Evolutionary conservation across 2,797 vertebrate genomes (phyloP).

Genomic region (Gambusia yucatana): DNA sequence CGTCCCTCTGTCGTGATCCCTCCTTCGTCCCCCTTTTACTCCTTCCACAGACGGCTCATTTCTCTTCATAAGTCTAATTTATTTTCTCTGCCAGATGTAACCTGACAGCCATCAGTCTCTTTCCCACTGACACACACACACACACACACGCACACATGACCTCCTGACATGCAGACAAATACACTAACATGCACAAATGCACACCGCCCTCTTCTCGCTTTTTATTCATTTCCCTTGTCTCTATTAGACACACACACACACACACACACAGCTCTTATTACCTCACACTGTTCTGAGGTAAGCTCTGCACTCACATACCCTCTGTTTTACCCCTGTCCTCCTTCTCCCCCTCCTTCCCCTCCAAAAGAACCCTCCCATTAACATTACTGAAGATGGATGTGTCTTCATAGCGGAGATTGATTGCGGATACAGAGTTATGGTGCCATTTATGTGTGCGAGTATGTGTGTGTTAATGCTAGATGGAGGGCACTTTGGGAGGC

Average conservation of each 20-base stretch:
- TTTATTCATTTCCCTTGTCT: slow-evolving; percentile 52
- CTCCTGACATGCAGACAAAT: slow-evolving; percentile 53
- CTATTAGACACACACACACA: slow-evolving; percentile 23
- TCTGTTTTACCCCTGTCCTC: slow-evolving; percentile 80
- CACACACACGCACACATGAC: slow-evolving; percentile 66
- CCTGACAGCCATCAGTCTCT: slow-evolving; percentile 99
- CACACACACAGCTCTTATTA: slow-evolving; percentile 38
- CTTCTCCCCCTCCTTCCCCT: slow-evolving; percentile 79
- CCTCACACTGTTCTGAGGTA: slow-evolving; percentile 70
- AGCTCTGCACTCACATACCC: slow-evolving; percentile 70
- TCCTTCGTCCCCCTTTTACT: slow-evolving; percentile 57
- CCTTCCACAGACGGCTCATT: slow-evolving; percentile 89
- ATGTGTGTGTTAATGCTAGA: slow-evolving; percentile 57
- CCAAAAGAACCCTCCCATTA: slow-evolving; percentile 86
- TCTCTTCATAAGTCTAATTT: slow-evolving; percentile 99
- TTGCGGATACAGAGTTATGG: slow-evolving; percentile 99
- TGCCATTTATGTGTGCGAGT: slow-evolving; percentile 79
- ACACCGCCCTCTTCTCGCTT: slow-evolving; percentile 38
- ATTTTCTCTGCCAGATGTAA: slow-evolving; percentile 97
- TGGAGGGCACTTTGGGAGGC: slow-evolving; percentile 75
- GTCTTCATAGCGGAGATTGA: slow-evolving; percentile 99
- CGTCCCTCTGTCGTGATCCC: slow-evolving; percentile 33
- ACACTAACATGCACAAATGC: slow-evolving; percentile 40
- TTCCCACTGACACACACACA: slow-evolving; percentile 50
- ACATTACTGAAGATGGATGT: slow-evolving; percentile 99